These are phyloP conservation scores for Scolanthus callimorphus DNA, from an alignment of 92 coral and sea anemone species.

Conservation along the genomic window DNA sequence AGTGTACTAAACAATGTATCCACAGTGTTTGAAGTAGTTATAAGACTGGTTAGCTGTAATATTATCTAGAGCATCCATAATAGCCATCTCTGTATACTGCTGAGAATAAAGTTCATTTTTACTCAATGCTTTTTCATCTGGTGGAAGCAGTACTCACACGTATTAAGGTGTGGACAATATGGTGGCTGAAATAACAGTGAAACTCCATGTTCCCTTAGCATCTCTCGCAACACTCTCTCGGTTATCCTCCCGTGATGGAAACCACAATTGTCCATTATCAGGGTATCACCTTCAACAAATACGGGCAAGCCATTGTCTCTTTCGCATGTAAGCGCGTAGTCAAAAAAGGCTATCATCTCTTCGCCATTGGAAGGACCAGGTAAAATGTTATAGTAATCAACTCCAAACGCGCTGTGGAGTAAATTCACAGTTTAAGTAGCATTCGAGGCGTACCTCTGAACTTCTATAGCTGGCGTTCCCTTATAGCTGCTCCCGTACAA, in stretches of 20 bases:
- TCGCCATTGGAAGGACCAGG: slow-evolving; percentile 50
- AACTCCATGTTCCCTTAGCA: slow-evolving; percentile 28
- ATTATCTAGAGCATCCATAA: slow-evolving; percentile 35
- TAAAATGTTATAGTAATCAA: slow-evolving; percentile 27
- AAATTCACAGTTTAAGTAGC: slow-evolving; percentile 49
- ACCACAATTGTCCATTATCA: slow-evolving; percentile 63
- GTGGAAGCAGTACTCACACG: slow-evolving; percentile 59
- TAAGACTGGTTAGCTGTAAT: slow-evolving; percentile 33
- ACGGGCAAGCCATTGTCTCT: slow-evolving; percentile 32
- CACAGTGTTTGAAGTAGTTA: slow-evolving; percentile 43
- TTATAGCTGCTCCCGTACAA: slow-evolving; percentile 32
- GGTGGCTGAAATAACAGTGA: slow-evolving; percentile 47
- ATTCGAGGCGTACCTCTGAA: slow-evolving; percentile 59
- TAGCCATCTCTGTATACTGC: slow-evolving; percentile 49
- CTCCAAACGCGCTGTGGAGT: slow-evolving; percentile 51
- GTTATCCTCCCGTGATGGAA: slow-evolving; percentile 44
- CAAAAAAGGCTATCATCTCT: slow-evolving; percentile 38
- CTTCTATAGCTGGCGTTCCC: slow-evolving; percentile 41
- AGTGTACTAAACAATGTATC: slow-evolving; percentile 19
- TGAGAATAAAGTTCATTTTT: slow-evolving; percentile 36
- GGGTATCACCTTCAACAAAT: slow-evolving; percentile 30
- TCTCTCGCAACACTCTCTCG: slow-evolving; percentile 27
- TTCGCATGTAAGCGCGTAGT: slow-evolving; percentile 31
- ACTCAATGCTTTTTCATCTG: slow-evolving; percentile 37
- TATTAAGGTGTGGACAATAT: slow-evolving; percentile 38